These are phyloP conservation scores for Gephyroberyx darwinii DNA, from an alignment of 2,797 vertebrate genomes.

Conservation along the genomic window DNA sequence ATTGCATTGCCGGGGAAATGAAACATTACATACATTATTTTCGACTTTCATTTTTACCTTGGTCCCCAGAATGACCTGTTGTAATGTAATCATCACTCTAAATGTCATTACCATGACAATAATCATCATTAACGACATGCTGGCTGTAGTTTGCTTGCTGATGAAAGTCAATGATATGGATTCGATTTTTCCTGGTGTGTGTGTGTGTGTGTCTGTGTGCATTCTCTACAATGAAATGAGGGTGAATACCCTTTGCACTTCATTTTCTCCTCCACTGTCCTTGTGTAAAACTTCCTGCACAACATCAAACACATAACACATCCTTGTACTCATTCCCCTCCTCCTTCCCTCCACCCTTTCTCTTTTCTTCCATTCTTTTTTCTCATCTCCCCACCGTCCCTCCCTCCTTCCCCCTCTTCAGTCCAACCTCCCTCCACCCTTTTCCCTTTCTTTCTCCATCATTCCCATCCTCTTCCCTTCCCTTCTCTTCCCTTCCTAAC, in stretches of 20 bases:
- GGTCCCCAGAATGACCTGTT: conserved; percentile 55
- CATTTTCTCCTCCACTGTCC: conserved; percentile 23
- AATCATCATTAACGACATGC: conserved; percentile 62
- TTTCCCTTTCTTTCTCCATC: conserved; percentile 11
- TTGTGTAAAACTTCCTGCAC: conserved; percentile 50
- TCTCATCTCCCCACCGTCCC: conserved; percentile 6
- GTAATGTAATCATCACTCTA: conserved; percentile 68
- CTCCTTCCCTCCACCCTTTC: not conserved
- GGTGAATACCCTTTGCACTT: conserved; percentile 31
- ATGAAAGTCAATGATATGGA: conserved; percentile 70
- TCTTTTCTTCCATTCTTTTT: no score
- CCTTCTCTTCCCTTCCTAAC: conserved; percentile 27
- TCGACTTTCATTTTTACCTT: conserved; percentile 55
- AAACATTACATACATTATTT: conserved; percentile 42
- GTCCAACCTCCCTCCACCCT: not conserved
- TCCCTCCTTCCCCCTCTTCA: not conserved
- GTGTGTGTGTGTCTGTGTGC: conserved; percentile 9
- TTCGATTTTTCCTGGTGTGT: conserved; percentile 35
- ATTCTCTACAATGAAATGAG: conserved; percentile 36
- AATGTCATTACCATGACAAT: conserved; percentile 64
- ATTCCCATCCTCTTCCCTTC: conserved; percentile 21
- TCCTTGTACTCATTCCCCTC: conserved; percentile 20
- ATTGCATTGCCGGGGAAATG: conserved; percentile 9
- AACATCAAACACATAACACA: not conserved
- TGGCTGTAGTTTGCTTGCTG: conserved; percentile 56